A percentile compares a stretch with the other conserved stretches of the same genome.
These are phyloP conservation scores for Dryobota labecula DNA, from an alignment of 2,888 invertebrate genomes.

Conservation along the genomic window DNA sequence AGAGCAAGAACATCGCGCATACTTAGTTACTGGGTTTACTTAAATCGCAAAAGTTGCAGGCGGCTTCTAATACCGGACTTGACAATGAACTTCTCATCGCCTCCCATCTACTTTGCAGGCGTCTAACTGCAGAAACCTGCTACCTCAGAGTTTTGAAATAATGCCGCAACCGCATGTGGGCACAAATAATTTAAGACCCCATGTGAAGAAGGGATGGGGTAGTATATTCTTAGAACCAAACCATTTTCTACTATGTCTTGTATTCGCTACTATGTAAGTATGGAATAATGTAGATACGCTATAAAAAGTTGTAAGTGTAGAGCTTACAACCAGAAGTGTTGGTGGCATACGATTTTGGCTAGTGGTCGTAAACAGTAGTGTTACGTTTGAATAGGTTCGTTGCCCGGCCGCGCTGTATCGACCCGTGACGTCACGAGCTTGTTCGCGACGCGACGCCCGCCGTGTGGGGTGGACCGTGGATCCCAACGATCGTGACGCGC, in stretches of 20 bases:
- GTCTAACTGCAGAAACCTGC: neutral
- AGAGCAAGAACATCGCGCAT: neutral
- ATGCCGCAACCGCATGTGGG: neutral
- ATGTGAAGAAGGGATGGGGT: neutral
- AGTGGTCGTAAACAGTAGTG: conserved; percentile 60
- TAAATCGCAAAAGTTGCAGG: neutral
- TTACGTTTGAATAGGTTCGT: conserved; percentile 75
- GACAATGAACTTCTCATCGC: neutral
- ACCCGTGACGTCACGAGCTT: conserved; percentile 75
- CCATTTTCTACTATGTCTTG: neutral
- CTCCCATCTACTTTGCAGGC: neutral
- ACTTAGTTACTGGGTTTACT: too few species aligned
- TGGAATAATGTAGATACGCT: neutral
- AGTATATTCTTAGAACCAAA: conserved; percentile 13
- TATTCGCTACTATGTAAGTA: neutral
- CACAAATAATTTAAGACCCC: conserved; percentile 7
- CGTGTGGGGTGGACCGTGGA: conserved; percentile 41
- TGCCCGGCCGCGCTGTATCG: conserved; percentile 79
- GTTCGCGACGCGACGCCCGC: conserved; percentile 45
- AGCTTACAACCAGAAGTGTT: conserved; percentile 27
- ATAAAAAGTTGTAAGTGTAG: conserved; percentile 10
- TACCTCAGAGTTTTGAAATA: neutral
- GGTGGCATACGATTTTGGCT: conserved; percentile 58
- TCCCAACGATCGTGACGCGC: conserved; percentile 41
- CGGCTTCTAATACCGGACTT: neutral